Evolutionary conservation across 2,113 vertebrate genomes (phyloP).

Genomic region (Phyllopteryx taeniolatus): DNA sequence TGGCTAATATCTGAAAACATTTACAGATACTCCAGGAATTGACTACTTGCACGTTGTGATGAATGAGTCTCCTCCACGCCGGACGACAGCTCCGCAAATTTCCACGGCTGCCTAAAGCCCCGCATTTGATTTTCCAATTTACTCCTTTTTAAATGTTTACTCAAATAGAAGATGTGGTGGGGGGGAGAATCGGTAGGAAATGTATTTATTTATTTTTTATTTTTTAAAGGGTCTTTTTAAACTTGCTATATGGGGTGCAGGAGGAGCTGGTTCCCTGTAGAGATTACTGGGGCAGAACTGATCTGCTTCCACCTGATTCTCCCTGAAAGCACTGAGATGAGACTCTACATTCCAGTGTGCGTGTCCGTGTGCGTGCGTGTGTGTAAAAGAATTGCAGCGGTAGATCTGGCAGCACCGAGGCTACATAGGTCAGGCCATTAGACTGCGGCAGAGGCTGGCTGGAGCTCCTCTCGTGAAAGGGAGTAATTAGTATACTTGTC

Average conservation of each 20-base stretch:
- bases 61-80: constrained; percentile 97
- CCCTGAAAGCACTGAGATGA: constrained; percentile 78
- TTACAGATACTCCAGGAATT: constrained; percentile 99
- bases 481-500: constrained; percentile 99
- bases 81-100: constrained; percentile 99
- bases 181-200: constrained; percentile 5
- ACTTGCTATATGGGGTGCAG: constrained; percentile 66
- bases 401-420: constrained; percentile 64
- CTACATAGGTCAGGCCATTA: constrained; percentile 87
- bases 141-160: constrained; percentile 99
- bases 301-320: constrained; percentile 97
- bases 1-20: constrained; percentile 99
- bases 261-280: constrained; percentile 89
- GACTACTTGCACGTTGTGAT: constrained; percentile 99
- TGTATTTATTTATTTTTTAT: constrained; percentile 47
- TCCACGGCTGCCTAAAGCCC: constrained; percentile 98
- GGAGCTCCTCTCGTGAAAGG: constrained; percentile 86
- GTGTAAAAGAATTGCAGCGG: constrained; percentile 42
- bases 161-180: constrained; percentile 60
- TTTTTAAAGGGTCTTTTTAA: constrained; percentile 60
- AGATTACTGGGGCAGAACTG: constrained; percentile 99
- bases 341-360: constrained; percentile 40
- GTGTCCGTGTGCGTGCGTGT: constrained; percentile 30
- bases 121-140: constrained; percentile 99
- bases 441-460: constrained; percentile 86